phyloP scores from a whole-genome alignment of 2,113 vertebrate species.

The Ochotona curzoniae region DNA sequence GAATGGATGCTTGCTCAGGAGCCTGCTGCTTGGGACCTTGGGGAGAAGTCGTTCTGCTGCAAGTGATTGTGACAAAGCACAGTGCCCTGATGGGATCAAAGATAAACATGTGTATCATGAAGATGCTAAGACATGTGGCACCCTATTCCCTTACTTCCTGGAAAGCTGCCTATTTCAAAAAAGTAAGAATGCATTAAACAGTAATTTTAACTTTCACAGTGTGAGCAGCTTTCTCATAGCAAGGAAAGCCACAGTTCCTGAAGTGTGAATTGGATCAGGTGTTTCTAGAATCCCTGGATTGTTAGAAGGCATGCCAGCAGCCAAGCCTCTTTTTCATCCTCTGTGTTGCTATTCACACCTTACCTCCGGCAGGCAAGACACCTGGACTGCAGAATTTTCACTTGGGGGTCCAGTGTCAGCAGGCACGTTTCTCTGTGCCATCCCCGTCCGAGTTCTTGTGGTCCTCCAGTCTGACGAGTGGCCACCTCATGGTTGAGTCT shows the following conservation, averaged over 20 bases:
- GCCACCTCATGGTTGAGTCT: too few species aligned
- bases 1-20: not conserved
- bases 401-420: too few species aligned
- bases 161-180: conserved; percentile 38
- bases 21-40: not conserved
- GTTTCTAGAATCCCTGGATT: conserved; percentile 28
- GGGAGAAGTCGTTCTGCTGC: conserved; percentile 31
- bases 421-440: too few species aligned
- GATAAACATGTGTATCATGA: not conserved
- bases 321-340: not conserved
- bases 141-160: not conserved
- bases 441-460: too few species aligned
- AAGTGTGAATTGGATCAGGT: not conserved
- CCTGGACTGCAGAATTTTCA: too few species aligned
- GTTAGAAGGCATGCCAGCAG: not conserved
- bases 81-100: not conserved
- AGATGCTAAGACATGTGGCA: not conserved
- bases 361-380: not conserved
- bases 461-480: too few species aligned
- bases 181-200: not conserved
- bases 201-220: conserved; percentile 6
- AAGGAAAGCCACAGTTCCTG: conserved; percentile 8
- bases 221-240: conserved; percentile 18
- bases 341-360: too few species aligned
- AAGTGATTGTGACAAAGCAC: not conserved